These are phyloP conservation scores for Opisthocomus hoazin DNA, from an alignment of 2,113 vertebrate species.

Conservation along the genomic window DNA sequence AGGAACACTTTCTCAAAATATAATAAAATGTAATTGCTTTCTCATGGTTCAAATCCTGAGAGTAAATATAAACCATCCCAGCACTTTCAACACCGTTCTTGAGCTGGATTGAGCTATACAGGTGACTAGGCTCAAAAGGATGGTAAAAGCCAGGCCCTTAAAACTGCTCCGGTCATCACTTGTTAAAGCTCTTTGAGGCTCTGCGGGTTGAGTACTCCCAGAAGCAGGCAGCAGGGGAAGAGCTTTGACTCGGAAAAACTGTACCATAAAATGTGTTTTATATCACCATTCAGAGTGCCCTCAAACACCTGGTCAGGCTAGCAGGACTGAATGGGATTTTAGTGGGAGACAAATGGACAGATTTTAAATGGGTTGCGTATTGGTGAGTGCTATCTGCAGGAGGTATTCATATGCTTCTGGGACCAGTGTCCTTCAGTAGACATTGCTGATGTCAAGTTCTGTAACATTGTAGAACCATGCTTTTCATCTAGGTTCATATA, in stretches of 20 bases:
- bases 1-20: neutral
- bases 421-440: neutral
- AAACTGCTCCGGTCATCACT: conserved; percentile 42
- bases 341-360: neutral
- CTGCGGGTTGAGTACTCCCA: neutral
- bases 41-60: neutral
- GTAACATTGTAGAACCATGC: neutral
- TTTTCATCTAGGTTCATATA: neutral
- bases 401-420: neutral
- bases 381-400: neutral
- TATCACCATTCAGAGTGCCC: neutral
- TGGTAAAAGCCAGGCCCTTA: conserved; percentile 49
- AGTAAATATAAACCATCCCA: neutral
- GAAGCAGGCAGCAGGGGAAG: conserved; percentile 11
- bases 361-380: neutral
- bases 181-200: conserved; percentile 31
- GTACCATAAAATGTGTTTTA: neutral
- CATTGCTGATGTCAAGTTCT: neutral
- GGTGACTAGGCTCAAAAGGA: conserved; percentile 15
- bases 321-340: neutral
- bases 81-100: conserved; percentile 2
- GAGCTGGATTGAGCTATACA: neutral
- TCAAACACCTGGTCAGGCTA: neutral
- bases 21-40: conserved; percentile 4
- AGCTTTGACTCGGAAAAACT: conserved; percentile 24